Base-by-base conservation (phyloP, 2,113 vertebrate genomes). In the Seriola aureovittata region DNA sequence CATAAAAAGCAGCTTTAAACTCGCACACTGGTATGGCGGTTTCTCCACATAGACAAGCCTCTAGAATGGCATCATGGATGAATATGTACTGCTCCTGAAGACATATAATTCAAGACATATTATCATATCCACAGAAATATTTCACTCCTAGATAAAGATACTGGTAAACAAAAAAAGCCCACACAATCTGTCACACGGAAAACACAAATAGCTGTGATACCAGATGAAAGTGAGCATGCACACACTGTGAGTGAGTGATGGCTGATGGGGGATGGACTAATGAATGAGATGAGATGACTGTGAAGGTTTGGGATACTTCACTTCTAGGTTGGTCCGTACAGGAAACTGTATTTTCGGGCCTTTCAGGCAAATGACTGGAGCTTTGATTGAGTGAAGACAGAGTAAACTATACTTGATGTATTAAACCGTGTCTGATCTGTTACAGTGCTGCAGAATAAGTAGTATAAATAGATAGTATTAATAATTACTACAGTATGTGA, bases 31-130 rank as follows among this genome's bases (percentile, higher is more conserved):
- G 97, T 83, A 99, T 99, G 81, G 97, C 97, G 58, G 98, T 99
- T 93, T 99, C 98, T 86, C 98, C 98, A 91, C 98, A 99, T 40
- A 99, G 94, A 93, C 98, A 99, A 21, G 98, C 98, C 95, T 99
- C 98, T 83, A 99, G 94, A 85, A 99, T 99, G 92, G 98, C 98
- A 75, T 99, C 98, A 19, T 99, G 98, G 95, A 99, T 99, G 95
- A 99, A 99, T 90, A 99, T 99, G 86, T 99, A 99, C 94, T 99
- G 98, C 89, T 99, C 98, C 98, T 99, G 94, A 57, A 88, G 84
- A 87, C 66, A 48, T 4, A 58, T 1, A 58, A 71, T 77, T 71
- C 34, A 85, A 82, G 21, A 82, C 65, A 72, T 59, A 52, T 68
- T 29, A 84, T 67, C 25, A 80, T 1, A 71, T 3, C 25, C 68